Evolutionary conservation across 2,797 vertebrate genomes (phyloP), one percentile per base, ranked within the genome.

Genomic region (Acomys russatus): DNA sequence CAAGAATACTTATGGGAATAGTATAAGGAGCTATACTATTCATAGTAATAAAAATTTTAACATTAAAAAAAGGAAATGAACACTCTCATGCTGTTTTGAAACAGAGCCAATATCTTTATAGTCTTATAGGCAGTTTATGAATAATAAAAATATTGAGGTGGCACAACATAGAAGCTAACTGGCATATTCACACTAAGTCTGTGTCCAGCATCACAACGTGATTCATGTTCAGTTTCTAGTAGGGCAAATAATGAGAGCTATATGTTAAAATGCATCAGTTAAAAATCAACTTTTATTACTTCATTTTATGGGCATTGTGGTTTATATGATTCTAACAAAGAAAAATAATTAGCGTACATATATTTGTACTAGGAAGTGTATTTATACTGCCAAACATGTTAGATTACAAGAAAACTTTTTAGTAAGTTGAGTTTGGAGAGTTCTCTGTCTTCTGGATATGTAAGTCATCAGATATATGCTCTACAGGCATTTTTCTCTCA

Each of bases 401-500:
- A 51, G 28, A 68, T 7, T 66, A 0, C n/a, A 68, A 85, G 33
- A 51, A n/a, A 15, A 23, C 33, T 7, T 85, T 38, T 74, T 61
- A 44, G 83, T 73, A 51, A 35, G 8, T 38, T 95, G 74, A 25
- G 44, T 92, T 95, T 95, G 84, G 49, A 76, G 56, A 76, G 23
- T 49, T 92, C 33, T 63, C 30, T 22, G 30, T 90, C 35, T 79
- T 82, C 2, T 78, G 28, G 18, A 44, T 77, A 84, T 33, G 15
- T 92, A 35, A 79, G 59, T 90, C 66, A 71, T 73, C 74, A 93
- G 54, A 90, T 22, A 54, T 1, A 18, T 89, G 30, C 54, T 61
- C 54, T 88, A 35, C 1, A 86, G 9, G 33, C 35, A 25, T 87
- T 91, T 91, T 86, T 90, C 82, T 95, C 14, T n/a, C 9, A 49